Conservation (phyloP, 2,113 vertebrate genomes). For the Caretta caretta region DNA sequence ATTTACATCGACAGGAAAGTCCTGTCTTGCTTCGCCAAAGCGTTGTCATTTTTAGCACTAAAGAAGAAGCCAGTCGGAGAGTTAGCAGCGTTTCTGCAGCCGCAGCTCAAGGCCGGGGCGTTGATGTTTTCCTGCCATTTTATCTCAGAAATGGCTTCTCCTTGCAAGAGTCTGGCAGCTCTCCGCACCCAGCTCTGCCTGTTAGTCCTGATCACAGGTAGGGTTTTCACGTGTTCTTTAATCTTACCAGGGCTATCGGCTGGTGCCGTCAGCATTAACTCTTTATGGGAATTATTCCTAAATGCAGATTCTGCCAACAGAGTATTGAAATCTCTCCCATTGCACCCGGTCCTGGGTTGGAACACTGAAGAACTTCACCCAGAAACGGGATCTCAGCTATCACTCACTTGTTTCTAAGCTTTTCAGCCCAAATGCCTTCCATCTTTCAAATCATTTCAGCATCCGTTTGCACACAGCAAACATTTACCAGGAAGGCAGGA, state of each 20-base stretch:
- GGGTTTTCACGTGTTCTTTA: background rate
- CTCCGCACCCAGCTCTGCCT: background rate
- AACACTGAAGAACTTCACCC: background rate
- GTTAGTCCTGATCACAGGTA: slow-evolving; percentile 51
- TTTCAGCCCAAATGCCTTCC: background rate
- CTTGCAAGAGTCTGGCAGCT: background rate
- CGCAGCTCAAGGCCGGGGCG: rapidly evolving
- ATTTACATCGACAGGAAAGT: slow-evolving; percentile 76
- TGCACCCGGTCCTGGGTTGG: background rate
- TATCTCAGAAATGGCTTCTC: slow-evolving; percentile 13
- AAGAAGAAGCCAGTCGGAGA: background rate
- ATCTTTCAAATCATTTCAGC: background rate
- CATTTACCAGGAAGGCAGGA: background rate
- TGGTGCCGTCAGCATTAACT: background rate
- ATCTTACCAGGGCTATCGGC: background rate
- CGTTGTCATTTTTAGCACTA: slow-evolving; percentile 29
- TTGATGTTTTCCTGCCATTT: background rate
- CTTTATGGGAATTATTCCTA: background rate
- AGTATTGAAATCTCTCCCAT: background rate
- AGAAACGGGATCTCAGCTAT: background rate
- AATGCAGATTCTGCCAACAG: background rate
- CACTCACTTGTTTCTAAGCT: background rate
- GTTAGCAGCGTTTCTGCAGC: background rate
- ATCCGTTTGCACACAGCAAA: background rate
- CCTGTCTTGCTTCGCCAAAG: rapidly evolving